Percentiles rank a stretch among this genome's conserved stretches.
These are phyloP conservation scores for Macrobrachium rosenbergii DNA, from an alignment of 1,140 invertebrate genomes.

Conservation along the genomic window DNA sequence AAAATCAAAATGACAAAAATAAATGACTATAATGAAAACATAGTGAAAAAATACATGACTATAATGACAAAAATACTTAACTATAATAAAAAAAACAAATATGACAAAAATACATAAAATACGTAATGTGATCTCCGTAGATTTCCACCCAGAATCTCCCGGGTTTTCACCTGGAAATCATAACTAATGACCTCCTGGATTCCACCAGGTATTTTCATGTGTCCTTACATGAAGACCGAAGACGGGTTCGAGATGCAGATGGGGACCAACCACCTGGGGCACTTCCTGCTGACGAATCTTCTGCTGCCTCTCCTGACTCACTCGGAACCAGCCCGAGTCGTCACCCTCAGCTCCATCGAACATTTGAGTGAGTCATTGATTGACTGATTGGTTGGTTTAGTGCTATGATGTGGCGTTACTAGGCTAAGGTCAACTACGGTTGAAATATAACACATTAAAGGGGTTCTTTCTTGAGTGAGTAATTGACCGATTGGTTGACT, in stretches of 20 bases:
- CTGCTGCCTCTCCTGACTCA: slow-evolving; percentile 71
- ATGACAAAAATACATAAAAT: neutral
- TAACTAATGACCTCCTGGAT: neutral
- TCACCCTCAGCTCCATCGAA: slow-evolving; percentile 87
- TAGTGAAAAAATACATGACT: too few relatives aligned
- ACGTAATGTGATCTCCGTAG: too few relatives aligned
- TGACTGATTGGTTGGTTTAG: neutral
- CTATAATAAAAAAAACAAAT: too few relatives aligned
- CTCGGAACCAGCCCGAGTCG: slow-evolving; percentile 81
- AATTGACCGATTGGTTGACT: too few relatives aligned
- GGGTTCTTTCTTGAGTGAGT: too few relatives aligned
- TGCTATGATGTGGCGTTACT: neutral
- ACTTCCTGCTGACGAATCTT: slow-evolving; percentile 72
- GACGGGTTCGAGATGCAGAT: slow-evolving; percentile 74
- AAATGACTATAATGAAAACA: too few relatives aligned
- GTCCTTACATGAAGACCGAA: slow-evolving; percentile 73
- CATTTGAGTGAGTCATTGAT: slow-evolving; percentile 73
- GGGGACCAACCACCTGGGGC: slow-evolving; percentile 73
- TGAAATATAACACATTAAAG: too few relatives aligned
- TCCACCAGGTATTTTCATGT: slow-evolving; percentile 75
- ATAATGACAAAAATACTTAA: too few relatives aligned
- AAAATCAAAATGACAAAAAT: too few relatives aligned
- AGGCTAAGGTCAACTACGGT: neutral
- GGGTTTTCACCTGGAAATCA: neutral
- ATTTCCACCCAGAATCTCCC: too few relatives aligned